Base-by-base conservation (phyloP, 2,888 invertebrate species). In the Drosophila suboccidentalis region DNA sequence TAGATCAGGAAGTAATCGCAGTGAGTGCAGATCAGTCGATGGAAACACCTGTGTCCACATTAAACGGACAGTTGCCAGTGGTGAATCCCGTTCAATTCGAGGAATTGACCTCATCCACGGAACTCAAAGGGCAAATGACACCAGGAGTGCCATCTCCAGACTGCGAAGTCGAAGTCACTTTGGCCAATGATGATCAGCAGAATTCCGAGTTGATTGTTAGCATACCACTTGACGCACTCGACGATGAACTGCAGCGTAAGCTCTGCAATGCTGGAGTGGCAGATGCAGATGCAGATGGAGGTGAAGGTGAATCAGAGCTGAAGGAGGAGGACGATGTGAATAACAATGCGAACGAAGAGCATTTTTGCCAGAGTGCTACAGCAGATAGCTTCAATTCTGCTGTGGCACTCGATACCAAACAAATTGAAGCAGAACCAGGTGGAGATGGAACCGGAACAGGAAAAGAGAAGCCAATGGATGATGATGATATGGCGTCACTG, bases 341-440 rank as follows among this genome's bases (percentile, higher is more conserved):
- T 19, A 87, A 82, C 54, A 89, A 86, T 68, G 80, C 43, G 4
- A 86, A 83, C 54, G 58, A 44, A 39, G 89, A 86, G 75, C 72
- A 89, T 90, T 90, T 90, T 89, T 78, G 80, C 67, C 77, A 76
- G 75, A 80, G 87, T 90, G 90, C 90, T 78, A 84, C 82, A 80
- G 89, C 80, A 76, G 90, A 71, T 79, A 87, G 89, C 87, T 88
- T 88, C 89, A 87, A 88, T 81, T 61, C 85, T 72, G 82, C 78
- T 86, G 83, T 82, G 66, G 90, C 88, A 90, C 89, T 77, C 73
- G 44, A 32, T 44, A 54, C 17, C 6, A 44, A 77, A 34, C 13
- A 49, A 64, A 85, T 82, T 89, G 85, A 83, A 78, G 89, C 85
- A 34, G 65, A 64, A 57, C 69, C 50, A 32, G 51, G 51, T 11